Base-by-base conservation (phyloP, 2,888 invertebrate species). In the Imbricaverruca yamaguchii region DNA sequence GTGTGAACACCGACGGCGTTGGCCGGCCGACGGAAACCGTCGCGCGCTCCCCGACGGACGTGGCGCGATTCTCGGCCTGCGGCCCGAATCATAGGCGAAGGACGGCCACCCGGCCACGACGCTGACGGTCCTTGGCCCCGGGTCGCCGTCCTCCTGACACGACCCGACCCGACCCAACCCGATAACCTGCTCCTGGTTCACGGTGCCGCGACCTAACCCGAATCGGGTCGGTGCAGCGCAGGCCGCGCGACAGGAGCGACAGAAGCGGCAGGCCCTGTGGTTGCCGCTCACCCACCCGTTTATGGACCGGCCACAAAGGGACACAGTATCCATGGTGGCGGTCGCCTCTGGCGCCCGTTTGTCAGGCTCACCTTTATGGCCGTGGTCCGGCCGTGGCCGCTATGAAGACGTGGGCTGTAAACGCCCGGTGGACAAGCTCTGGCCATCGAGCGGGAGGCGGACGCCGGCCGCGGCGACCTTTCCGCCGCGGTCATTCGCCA, bases 301-400 rank as follows among this genome's bases (percentile, higher is more conserved):
- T 67, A 67, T 67, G 67, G 67, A 67, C 23, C 25, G 67, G n/a
- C 67, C 67, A 67, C 67, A 67, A 67, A 67, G 67, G 23, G 67
- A 25, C 23, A 67, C 69, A 69, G 39, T 69, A 69, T 69, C 69
- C 15, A 15, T 23, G 4, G 12, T 7, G 69, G 15, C 39, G 39
- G 69, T 13, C 25, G 69, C 69, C 6, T 12, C 39, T 1, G 39
- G 15, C 39, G 15, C 39, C 15, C 39, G 39, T 69, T 15, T 39
- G 69, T 61, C 39, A 7, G 69, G 15, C 15, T 23, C 69, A 39
- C 69, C 69, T 69, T 69, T 69, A 69, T 69, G 69, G 39, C 13
- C 23, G 39, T 13, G 13, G 23, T 39, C 0, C 69, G 69, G 69
- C 13, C 11, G 23, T 4, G 39, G 39, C 39, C 15, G 15, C 69